Evolutionary conservation across 1,140 invertebrate species (phyloP).

Genomic region (Aphelenchoides fujianensis): DNA sequence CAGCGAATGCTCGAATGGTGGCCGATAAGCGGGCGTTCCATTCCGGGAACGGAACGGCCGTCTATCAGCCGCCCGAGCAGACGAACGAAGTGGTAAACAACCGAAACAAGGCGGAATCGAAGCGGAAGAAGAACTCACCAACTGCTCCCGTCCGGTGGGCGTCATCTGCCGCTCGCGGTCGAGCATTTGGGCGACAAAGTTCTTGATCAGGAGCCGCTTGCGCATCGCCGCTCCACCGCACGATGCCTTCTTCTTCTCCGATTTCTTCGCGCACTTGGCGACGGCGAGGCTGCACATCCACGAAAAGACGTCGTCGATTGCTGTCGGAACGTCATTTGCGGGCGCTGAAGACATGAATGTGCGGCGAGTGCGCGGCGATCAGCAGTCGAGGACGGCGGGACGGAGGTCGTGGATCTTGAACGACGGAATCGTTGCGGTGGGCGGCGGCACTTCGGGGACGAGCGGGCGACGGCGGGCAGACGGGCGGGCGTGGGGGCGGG

Average conservation of each 20-base stretch:
- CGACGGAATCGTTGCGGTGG: background rate
- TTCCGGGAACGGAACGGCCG: too few relatives aligned
- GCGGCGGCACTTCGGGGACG: background rate
- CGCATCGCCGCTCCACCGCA: conserved; percentile 54
- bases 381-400: conserved; percentile 1
- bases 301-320: conserved; percentile 36
- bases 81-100: too few relatives aligned
- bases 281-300: conserved; percentile 53
- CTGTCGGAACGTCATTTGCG: conserved; percentile 14
- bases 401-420: background rate
- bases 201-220: conserved; percentile 53
- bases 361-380: background rate
- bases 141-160: background rate
- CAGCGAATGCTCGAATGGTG: too few relatives aligned
- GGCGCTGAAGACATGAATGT: conserved; percentile 12
- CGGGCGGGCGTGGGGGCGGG: background rate
- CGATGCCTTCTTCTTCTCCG: conserved; percentile 54
- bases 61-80: too few relatives aligned
- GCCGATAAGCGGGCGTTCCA: too few relatives aligned
- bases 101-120: too few relatives aligned
- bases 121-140: too few relatives aligned
- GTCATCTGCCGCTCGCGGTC: conserved; percentile 40
- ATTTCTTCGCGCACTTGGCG: conserved; percentile 52
- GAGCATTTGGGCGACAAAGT: conserved; percentile 54
- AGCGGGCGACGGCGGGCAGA: too few relatives aligned